A percentile compares a stretch with the other conserved stretches of the same genome.
Evolutionary conservation across 30 jellyfish, hydroid and myxozoan genomes (phyloP).

Genomic region (Catostylus mosaicus): DNA sequence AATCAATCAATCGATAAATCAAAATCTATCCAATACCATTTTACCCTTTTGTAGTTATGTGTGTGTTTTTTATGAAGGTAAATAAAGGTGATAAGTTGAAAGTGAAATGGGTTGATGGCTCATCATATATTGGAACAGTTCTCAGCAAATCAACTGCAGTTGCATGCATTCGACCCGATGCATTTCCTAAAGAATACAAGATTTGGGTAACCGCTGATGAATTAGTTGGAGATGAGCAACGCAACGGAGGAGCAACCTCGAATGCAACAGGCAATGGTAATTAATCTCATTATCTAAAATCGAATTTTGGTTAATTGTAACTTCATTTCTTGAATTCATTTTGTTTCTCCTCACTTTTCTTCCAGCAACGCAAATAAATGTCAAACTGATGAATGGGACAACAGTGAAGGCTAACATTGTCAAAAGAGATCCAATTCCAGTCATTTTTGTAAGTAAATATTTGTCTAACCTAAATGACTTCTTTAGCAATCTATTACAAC

Average conservation of each 20-base stretch:
- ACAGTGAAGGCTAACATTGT: slow-evolving; percentile 1
- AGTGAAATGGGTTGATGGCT: slow-evolving; percentile 59
- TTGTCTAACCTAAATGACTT: too few species aligned
- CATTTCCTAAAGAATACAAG: slow-evolving; percentile 42
- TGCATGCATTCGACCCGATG: slow-evolving; percentile 35
- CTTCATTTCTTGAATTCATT: background rate
- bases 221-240: slow-evolving; percentile 1
- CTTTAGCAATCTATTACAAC: too few species aligned
- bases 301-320: background rate
- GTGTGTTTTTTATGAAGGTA: slow-evolving; percentile 2
- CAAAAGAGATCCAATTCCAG: background rate
- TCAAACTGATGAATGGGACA: slow-evolving; percentile 29
- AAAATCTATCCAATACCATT: too few species aligned
- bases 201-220: slow-evolving; percentile 42
- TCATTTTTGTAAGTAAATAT: background rate
- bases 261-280: background rate
- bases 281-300: background rate
- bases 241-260: background rate
- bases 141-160: slow-evolving; percentile 22
- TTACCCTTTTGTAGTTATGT: too few species aligned
- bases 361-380: slow-evolving; percentile 4
- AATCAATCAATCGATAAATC: too few species aligned
- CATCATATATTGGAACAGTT: slow-evolving; percentile 50
- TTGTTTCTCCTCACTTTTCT: background rate
- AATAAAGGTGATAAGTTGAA: slow-evolving; percentile 25